phyloP scores from a whole-genome alignment of 2,113 vertebrate genomes.

The Gobio gobio region DNA sequence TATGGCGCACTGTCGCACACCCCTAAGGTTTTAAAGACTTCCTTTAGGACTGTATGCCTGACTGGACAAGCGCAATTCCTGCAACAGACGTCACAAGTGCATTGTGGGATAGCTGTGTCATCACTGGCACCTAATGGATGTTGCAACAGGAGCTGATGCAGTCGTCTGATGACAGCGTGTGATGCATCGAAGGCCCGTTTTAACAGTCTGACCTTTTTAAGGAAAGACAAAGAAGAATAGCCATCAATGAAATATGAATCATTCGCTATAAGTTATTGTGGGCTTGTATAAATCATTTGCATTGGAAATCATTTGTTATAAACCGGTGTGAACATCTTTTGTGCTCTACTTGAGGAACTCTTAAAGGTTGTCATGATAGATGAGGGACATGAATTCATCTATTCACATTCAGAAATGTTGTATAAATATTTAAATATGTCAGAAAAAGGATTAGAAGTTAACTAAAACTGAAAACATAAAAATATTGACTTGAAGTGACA shows the following conservation, averaged over 20 bases:
- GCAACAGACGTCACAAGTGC: not conserved
- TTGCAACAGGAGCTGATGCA: not conserved
- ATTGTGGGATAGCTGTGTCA: slow-evolving; percentile 18
- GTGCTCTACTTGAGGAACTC: not conserved
- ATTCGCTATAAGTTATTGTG: slow-evolving; percentile 43
- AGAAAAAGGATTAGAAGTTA: not conserved
- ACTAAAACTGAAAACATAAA: no score
- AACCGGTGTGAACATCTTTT: not conserved
- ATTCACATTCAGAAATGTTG: not conserved
- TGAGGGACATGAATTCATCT: not conserved
- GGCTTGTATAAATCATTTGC: slow-evolving; percentile 40
- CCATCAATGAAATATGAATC: slow-evolving; percentile 39
- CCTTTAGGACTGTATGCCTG: not conserved
- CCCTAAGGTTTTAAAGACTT: slow-evolving; percentile 22
- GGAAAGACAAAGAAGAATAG: slow-evolving; percentile 49
- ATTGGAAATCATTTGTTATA: slow-evolving; percentile 31
- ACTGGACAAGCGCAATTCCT: not conserved
- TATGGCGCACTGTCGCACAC: slow-evolving; percentile 3
- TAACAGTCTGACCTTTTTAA: slow-evolving; percentile 47
- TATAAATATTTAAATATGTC: not conserved
- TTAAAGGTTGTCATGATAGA: slow-evolving; percentile 22
- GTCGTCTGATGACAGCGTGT: slow-evolving; percentile 59
- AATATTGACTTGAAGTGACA: no score
- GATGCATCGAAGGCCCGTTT: slow-evolving; percentile 60
- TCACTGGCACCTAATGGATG: slow-evolving; percentile 3